Base-by-base conservation (phyloP, 2,113 vertebrate species). In the Tragelaphus buxtoni region DNA sequence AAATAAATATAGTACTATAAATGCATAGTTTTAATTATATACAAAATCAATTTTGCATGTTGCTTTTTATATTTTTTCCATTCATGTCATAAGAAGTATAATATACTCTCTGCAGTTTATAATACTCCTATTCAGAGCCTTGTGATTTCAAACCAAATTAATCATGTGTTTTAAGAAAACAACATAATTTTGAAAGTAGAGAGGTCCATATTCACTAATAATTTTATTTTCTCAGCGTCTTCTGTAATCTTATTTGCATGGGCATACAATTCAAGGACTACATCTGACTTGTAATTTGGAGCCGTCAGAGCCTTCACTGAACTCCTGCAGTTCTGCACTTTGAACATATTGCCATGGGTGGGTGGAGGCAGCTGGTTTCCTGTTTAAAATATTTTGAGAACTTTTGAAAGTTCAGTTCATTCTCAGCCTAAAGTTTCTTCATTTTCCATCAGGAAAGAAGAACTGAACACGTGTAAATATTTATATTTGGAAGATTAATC, bases 141-240 rank as follows among this genome's bases (percentile, higher is more conserved):
- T 97, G 88, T 83, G 32, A 94, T 85, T 90, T 97, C 96, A 92
- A 94, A 92, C 39, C 51, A 84, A 28, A 93, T 95, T 90, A 87
- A 77, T 84, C 35, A 42, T 7, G 10, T 72, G 32, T 90, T 94
- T 87, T 72, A 94, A 88, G 69, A 81, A 49, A 92, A 90, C 93
- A 80, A 56, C 84, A 22, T 72, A 90, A 90, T 88, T 95, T 56
- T 88, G n/a, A 76, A 92, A 61, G 42, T 45, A 51, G 26, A 10
- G 88, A 79, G 14, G 69, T 77, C 39, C 11, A 11, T 95, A 60
- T 82, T 82, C 88, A 92, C 26, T 74, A 77, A 63, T 81, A 90
- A 82, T 96, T 97, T 74, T 89, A 39, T 94, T 96, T 69, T n/a
- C 42, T 94, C 9, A 77, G 30, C 0, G 10, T 77, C 53, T 13